Percentiles rank a stretch among this genome's conserved stretches.
Evolutionary conservation across 2,888 invertebrate species (phyloP).

Genomic region (Gastrophysa polygoni): DNA sequence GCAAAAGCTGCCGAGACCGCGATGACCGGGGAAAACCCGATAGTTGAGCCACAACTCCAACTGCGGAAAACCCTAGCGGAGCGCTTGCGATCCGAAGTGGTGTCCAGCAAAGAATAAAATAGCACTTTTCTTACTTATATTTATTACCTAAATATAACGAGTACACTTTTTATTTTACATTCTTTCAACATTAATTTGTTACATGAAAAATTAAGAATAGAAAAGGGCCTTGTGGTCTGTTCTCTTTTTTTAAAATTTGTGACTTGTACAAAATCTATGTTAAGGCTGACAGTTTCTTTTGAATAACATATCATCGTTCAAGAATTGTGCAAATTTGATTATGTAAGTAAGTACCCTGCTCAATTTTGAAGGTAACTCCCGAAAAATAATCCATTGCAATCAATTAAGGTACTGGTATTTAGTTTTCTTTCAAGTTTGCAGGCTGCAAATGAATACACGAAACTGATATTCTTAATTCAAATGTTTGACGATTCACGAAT

Average conservation of each 20-base stretch:
- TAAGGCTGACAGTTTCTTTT: conserved; percentile 49
- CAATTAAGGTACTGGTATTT: conserved; percentile 14
- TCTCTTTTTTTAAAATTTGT: conserved; percentile 34
- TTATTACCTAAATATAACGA: conserved; percentile 59
- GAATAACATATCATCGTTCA: conserved; percentile 28
- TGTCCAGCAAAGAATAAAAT: conserved; percentile 51
- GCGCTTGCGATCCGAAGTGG: conserved; percentile 84
- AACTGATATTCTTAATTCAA: conserved; percentile 26
- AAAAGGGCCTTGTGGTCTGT: conserved; percentile 43
- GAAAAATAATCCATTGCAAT: conserved; percentile 29
- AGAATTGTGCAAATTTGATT: conserved; percentile 36
- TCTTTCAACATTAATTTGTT: conserved; percentile 53
- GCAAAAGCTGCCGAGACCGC: conserved; percentile 76
- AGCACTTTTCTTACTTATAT: conserved; percentile 50
- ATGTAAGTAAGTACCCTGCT: conserved; percentile 30
- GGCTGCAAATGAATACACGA: background rate
- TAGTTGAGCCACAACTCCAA: conserved; percentile 68
- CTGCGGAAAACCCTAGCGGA: conserved; percentile 84
- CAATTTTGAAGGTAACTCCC: conserved; percentile 18
- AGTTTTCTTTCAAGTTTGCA: background rate
- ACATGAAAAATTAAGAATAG: conserved; percentile 48
- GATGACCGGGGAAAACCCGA: conserved; percentile 60
- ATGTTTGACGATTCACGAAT: conserved; percentile 27
- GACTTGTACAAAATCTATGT: conserved; percentile 54
- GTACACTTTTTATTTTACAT: conserved; percentile 56